phyloP scores from a whole-genome alignment of 1,140 invertebrate species.

The Bombus difficillimus region DNA sequence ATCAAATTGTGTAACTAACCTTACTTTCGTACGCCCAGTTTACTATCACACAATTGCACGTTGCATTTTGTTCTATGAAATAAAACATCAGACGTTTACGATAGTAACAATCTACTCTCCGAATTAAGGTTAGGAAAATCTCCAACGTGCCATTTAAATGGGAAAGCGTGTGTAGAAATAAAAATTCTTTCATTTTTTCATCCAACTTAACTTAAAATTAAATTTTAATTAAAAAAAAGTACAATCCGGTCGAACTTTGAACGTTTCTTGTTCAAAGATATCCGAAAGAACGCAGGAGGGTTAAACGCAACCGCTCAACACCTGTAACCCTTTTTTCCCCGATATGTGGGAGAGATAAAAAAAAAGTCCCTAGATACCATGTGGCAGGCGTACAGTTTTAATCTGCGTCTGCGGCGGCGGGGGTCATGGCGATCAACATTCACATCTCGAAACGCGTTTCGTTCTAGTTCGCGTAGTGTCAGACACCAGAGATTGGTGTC shows the following conservation, averaged over 20 bases:
- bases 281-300: not conserved
- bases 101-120: not conserved
- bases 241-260: rapidly evolving
- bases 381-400: slow-evolving; percentile 36
- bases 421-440: slow-evolving; percentile 45
- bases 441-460: slow-evolving; percentile 59
- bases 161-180: too few species aligned
- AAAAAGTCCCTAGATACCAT: slow-evolving; percentile 29
- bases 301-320: not conserved
- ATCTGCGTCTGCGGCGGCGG: not conserved
- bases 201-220: not conserved
- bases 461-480: slow-evolving; percentile 53
- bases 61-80: too few species aligned
- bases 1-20: too few species aligned
- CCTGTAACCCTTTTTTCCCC: not conserved
- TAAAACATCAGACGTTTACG: too few species aligned
- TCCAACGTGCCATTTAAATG: too few species aligned
- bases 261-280: too few species aligned
- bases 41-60: too few species aligned
- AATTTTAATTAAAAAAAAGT: not conserved
- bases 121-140: not conserved
- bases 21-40: too few species aligned
- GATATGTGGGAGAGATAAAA: not conserved
- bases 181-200: too few species aligned
- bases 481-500: slow-evolving; percentile 53